Base-by-base conservation (phyloP, 2,797 vertebrate genomes). In the Chelon auratus region DNA sequence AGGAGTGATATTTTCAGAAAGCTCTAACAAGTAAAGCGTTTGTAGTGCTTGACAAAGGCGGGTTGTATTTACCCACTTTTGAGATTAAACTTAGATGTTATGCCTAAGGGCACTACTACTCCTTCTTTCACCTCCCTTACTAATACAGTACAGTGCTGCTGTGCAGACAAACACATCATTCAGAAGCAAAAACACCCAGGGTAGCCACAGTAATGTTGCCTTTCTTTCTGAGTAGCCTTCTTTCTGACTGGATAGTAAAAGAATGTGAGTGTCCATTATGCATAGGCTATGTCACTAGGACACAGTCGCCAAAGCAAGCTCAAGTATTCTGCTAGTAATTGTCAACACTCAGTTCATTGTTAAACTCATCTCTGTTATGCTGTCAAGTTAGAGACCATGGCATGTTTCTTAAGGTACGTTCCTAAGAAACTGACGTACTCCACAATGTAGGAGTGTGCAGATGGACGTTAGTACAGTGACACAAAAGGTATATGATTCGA, bases 151-250 rank as follows among this genome's bases (percentile, higher is more conserved):
- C 11, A 53, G 33, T 39, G 11, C 33, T 22, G 26, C 2, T 6
- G n/a, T 3, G 1, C 14, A 30, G 18, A 68, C 45, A 59, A 64
- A 40, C 20, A 47, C 20, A 39, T 13, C 20, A 42, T 47, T 71
- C 24, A 66, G 26, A 53, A 36, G 50, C n/a, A 73, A 20, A 47
- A 66, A 10, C 50, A 53, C 14, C 18, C 42, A 51, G 12, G 24
- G 57, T 6, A 48, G 36, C 22, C 14, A 30, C 1, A 2, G 37
- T 70, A 20, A 56, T 47, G 26, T 22, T 36, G 7, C 11, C 37
- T 13, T 52, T 61, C 40, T 61, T 61, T 53, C 52, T 9, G 13
- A 8, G 14, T 10, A 40, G 12, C 12, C 39, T 13, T 7, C 30
- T 33, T 33, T 33, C 39, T 11, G 12, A 39, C 11, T 45, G 43